Evolutionary conservation across 2,888 invertebrate genomes (phyloP), one percentile per base, ranked within the genome.

Genomic region (Altica lythri): DNA sequence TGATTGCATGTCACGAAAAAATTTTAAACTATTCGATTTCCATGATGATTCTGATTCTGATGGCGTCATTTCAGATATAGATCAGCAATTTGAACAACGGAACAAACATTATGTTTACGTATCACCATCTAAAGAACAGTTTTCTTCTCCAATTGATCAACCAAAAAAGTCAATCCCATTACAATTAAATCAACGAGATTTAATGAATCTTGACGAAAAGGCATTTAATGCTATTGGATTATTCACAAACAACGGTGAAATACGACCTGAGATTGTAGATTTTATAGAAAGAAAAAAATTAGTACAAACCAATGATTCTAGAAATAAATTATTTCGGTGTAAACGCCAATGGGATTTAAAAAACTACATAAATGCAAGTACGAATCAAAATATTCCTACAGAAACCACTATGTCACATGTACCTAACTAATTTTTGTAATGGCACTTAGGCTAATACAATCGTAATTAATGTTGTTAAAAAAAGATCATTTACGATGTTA

Each of bases 231-330:
- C 59, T 3, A 63, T 66, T 5, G 67, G 66, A 4, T 47, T 66
- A 0, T 67, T 65, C 29, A 65, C 60, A 1, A 61, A 64, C 35
- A 35, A 51, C 8, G 67, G 67, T 0, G 64, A 64, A 4, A 55
- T 66, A 10, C 50, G 57, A 35, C 66, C 66, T 0, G 62, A 55
- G 2, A 48, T 65, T n/a, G 54, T 63, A 18, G 57, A 58, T 37
- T 46, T 65, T 18, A 19, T 66, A n/a, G 62, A 67, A 35, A 45
- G 59, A 16, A 53, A 60, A 18, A 61, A 55, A 30, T 32, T 35
- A 12, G 22, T 53, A 12, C 59, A 52, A 12, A 22, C 58, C 0
- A 55, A 61, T n/a, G 59, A 64, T 13, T 19, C 38, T 1, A 60
- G 61, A 49, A 65, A 64, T 30, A 57, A 63, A 12, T 50, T 58